Conservation (phyloP, 64 coral and sea anemone genomes). For the Acropora tenuis region DNA sequence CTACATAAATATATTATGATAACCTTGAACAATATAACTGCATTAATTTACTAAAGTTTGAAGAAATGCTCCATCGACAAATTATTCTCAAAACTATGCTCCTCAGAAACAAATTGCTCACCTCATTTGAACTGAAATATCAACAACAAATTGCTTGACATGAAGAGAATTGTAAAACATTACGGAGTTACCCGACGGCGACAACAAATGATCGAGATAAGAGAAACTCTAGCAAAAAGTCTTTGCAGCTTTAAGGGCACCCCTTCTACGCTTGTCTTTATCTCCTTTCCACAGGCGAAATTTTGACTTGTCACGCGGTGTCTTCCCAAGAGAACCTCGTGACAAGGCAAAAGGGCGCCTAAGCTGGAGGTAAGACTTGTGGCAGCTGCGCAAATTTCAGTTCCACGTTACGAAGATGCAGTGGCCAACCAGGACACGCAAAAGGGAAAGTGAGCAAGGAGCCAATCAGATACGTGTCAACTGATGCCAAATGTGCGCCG, state of each 20-base stretch:
- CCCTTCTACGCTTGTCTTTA: too few species aligned
- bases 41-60: slow-evolving; percentile 15
- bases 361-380: too few species aligned
- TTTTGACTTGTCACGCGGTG: too few species aligned
- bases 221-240: not conserved
- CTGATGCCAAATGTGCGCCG: slow-evolving; percentile 98
- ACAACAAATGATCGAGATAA: not conserved
- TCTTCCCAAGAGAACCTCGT: too few species aligned
- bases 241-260: too few species aligned
- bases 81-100: not conserved
- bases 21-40: slow-evolving; percentile 17
- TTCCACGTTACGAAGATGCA: not conserved
- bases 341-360: too few species aligned
- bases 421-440: not conserved
- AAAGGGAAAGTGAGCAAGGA: not conserved
- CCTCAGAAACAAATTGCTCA: not conserved
- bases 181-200: too few species aligned
- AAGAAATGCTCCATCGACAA: not conserved
- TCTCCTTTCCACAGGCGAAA: too few species aligned
- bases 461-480: slow-evolving; percentile 80
- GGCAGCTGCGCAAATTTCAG: not conserved
- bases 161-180: not conserved
- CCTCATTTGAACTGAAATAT: not conserved
- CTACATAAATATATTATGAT: slow-evolving; percentile 43
- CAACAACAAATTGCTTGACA: not conserved